Base-by-base conservation (phyloP, 2,888 invertebrate species). In the Heliconius charithonia region DNA sequence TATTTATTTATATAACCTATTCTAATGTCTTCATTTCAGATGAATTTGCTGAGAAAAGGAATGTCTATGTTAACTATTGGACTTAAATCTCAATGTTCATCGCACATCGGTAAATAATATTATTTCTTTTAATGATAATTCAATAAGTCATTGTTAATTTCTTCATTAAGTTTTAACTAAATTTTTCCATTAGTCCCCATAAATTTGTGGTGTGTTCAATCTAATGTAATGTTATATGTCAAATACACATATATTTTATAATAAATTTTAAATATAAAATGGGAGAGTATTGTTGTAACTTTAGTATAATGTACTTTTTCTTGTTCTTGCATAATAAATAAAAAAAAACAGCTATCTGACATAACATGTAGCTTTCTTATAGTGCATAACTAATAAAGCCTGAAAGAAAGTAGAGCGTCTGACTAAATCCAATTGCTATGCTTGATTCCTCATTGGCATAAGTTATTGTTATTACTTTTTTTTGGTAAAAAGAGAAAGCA, bases 1-100 rank as follows among this genome's bases (percentile, higher is more conserved):
- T 25, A 65, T 72, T 74, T 56, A 59, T 65, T 22, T 41, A 51
- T 71, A 65, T 82, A 81, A 82, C 80, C 77, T 80, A n/a, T 78
- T 72, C 59, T 10, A 72, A 13, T 71, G 7, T n/a, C 79, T 63
- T 79, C 77, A 76, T 93, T 92, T 85, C 86, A 93, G 93, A 94
- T 94, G 94, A 94, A 94, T 88, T 87, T 93, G 80, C 81, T 94
- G 79, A 87, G 91, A 82, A 91, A 86, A 89, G 90, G 94, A 27
- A 81, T 94, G 73, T 89, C 92, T 27, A 86, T 93, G 19, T 85
- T 94, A 63, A 90, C 94, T 73, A 82, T 87, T 29, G 89, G 92
- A 71, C 84, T 94, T 29, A 89, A 85, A 82, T 82, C 89, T 78
- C 94, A 93, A 85, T 90, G 87, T 78, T 85, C 85, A 69, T 88